Conservation (phyloP, 2,113 vertebrate species). For the Vulpes vulpes region DNA sequence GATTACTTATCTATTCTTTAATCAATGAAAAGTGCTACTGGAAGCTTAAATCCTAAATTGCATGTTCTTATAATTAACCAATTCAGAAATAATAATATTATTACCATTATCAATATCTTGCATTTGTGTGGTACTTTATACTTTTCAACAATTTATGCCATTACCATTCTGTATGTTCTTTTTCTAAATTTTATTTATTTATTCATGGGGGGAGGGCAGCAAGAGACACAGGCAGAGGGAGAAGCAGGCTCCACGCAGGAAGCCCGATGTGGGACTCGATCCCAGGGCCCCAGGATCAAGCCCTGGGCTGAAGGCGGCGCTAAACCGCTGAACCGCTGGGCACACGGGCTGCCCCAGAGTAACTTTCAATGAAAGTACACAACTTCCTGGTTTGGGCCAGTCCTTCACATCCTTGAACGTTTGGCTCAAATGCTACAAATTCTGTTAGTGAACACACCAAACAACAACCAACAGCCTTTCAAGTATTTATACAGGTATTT, state of each 20-base stretch:
- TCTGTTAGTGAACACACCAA: background rate
- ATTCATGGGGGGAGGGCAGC: no score
- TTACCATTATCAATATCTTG: background rate
- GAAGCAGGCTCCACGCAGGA: no score
- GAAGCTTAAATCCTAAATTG: conserved; percentile 34
- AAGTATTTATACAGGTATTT: background rate
- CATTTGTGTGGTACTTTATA: background rate
- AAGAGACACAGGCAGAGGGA: no score
- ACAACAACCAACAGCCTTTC: background rate
- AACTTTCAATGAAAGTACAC: background rate
- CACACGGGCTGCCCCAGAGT: background rate
- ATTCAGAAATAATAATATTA: background rate
- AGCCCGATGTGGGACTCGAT: no score
- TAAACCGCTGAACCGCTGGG: no score
- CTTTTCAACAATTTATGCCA: background rate
- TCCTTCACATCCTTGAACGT: background rate
- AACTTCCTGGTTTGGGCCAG: background rate
- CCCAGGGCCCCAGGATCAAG: no score
- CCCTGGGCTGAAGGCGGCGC: no score
- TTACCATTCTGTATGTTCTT: background rate
- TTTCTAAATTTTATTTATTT: no score
- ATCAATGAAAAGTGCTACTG: background rate
- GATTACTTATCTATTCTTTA: conserved; percentile 6
- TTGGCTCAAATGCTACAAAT: background rate
- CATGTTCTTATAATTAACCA: background rate